phyloP scores from a whole-genome alignment of 2,113 vertebrate species.

The Apus apus region DNA sequence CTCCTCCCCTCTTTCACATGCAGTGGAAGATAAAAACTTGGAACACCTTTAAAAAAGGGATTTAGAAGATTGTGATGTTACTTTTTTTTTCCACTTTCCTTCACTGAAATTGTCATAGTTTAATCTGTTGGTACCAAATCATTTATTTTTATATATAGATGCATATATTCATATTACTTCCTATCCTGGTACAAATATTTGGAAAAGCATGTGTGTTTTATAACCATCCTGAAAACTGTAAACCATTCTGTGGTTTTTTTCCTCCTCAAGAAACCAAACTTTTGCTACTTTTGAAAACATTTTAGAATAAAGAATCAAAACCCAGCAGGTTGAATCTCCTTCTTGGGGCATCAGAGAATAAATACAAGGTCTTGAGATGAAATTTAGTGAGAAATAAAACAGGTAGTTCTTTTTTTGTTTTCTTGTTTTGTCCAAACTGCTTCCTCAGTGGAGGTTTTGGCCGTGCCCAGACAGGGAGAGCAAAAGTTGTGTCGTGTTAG shows the following conservation, averaged over 20 bases:
- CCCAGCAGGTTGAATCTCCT: not conserved
- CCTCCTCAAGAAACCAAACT: not conserved
- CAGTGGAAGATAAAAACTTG: not conserved
- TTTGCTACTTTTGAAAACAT: constrained; percentile 9
- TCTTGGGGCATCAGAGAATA: not conserved
- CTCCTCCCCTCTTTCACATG: not conserved
- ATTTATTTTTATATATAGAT: constrained; percentile 43
- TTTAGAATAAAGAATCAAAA: constrained; percentile 45
- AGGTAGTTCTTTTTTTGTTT: not conserved
- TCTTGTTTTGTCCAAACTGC: not conserved
- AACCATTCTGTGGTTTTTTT: not conserved
- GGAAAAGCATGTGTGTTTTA: not conserved
- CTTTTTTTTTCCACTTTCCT: not conserved
- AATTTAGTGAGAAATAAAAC: not conserved
- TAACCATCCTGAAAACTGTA: not conserved
- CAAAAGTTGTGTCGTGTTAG: not conserved
- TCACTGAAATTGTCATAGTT: not conserved
- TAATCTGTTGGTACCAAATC: not conserved
- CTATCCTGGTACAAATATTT: not conserved
- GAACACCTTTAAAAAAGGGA: not conserved
- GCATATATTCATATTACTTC: constrained; percentile 38
- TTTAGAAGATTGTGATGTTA: not conserved
- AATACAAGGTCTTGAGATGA: not conserved
- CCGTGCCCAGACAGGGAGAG: not conserved
- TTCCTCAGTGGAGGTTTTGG: not conserved